phyloP scores from a whole-genome alignment of 1,140 invertebrate species.

The Lepidurus packardi region DNA sequence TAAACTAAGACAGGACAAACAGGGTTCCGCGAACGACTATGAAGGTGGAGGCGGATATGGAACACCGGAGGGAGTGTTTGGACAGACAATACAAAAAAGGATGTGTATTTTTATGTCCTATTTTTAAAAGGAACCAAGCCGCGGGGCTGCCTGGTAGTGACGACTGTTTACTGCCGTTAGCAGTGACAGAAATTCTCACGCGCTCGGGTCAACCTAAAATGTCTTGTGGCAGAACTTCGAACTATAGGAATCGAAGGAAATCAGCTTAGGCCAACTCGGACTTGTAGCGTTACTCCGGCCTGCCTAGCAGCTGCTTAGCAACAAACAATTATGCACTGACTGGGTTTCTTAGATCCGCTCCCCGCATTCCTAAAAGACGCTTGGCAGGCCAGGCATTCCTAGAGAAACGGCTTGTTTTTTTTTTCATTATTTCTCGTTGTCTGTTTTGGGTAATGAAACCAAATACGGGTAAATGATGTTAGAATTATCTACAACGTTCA shows the following conservation, averaged over 20 bases:
- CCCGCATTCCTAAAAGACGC: no score
- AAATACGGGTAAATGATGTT: no score
- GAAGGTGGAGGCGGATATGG: not conserved
- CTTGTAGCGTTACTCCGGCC: no score
- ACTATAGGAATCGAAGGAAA: not conserved
- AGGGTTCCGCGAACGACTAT: not conserved
- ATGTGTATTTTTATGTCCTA: not conserved
- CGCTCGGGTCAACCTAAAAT: not conserved
- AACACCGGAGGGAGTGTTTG: not conserved
- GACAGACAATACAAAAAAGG: not conserved
- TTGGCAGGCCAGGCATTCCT: no score
- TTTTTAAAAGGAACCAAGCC: not conserved
- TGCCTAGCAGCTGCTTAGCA: no score
- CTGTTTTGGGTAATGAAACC: no score
- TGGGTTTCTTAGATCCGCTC: no score
- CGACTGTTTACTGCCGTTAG: not conserved
- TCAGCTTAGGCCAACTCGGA: no score
- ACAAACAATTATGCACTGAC: no score
- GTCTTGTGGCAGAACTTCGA: not conserved
- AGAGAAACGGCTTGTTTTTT: no score
- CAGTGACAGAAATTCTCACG: slow-evolving; percentile 1
- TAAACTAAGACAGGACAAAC: not conserved
- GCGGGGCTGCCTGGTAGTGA: not conserved
- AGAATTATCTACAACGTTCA: no score
- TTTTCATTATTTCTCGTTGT: no score